A percentile compares a stretch with the other conserved stretches of the same genome.
phyloP scores from a whole-genome alignment of 2,797 vertebrate genomes.

The Lepilemur septentrionalis region DNA sequence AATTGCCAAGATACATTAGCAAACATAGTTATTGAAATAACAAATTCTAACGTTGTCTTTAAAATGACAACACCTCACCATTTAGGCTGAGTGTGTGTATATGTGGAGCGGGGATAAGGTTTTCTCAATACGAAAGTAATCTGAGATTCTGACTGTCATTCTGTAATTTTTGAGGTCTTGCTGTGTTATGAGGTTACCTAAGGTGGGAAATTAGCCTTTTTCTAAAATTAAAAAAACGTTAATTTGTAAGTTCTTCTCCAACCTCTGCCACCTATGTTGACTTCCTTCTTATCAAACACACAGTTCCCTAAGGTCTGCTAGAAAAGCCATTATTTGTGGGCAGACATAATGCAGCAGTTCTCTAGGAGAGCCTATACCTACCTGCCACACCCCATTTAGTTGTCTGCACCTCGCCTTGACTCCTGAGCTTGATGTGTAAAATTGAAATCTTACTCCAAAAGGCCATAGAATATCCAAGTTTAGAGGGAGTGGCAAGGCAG shows the following conservation, averaged over 20 bases:
- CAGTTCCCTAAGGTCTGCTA: neutral
- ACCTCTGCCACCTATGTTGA: neutral
- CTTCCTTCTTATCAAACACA: neutral
- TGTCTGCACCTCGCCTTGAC: neutral
- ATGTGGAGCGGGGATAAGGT: too few relatives aligned
- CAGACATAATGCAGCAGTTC: neutral
- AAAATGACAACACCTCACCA: neutral
- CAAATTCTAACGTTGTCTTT: slow-evolving; percentile 28
- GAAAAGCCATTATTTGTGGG: neutral
- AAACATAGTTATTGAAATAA: slow-evolving; percentile 44
- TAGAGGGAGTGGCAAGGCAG: neutral
- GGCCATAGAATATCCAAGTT: neutral
- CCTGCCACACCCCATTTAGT: neutral
- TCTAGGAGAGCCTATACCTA: neutral
- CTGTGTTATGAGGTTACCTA: slow-evolving; percentile 11
- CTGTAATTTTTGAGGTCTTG: slow-evolving; percentile 4
- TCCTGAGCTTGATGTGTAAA: neutral
- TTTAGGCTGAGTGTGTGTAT: neutral
- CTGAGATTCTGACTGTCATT: neutral
- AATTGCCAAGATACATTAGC: slow-evolving; percentile 29
- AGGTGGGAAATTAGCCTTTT: neutral
- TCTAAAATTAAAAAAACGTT: neutral
- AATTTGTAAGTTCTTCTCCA: neutral
- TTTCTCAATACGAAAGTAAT: neutral
- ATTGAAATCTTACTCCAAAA: neutral